Base-by-base conservation (phyloP, 2,888 invertebrate species). In the Tachina fera region DNA sequence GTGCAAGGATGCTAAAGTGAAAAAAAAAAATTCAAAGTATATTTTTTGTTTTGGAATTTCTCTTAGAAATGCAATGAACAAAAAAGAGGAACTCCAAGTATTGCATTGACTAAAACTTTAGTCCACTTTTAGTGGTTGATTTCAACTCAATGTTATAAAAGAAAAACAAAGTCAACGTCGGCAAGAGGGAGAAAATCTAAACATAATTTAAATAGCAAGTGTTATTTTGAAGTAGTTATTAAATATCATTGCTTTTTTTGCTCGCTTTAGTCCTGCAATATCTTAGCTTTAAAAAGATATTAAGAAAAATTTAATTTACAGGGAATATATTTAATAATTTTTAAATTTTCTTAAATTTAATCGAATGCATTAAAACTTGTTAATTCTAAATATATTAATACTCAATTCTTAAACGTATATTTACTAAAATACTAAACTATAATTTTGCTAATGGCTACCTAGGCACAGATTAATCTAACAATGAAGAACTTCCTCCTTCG, bases 41-140 rank as follows among this genome's bases (percentile, higher is more conserved):
- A n/a, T 22, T 51, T 70, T 79, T 53, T 63, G 14, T 16, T n/a
- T n/a, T 63, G 14, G 31, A 31, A 31, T 31, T 43, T 71, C 14
- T 51, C 16, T 4, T 58, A 10, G 1, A 65, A 51, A 2, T 43
- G 47, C 56, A 65, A 43, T 19, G 13, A 51, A 3, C 22, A 22
- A 53, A 9, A 39, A 45, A 19, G 31, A 76, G 58, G 70, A 31
- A 31, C 31, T 31, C 31, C 22, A 56, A 63, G 70, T 43, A 63
- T 22, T n/a, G 51, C 39, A 70, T 56, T 63, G 70, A 82, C 47
- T 68, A 43, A 70, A 41, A 31, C 16, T 51, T 13, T 47, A 58
- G 71, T 82, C 49, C 43, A 72, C 49, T 63, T 56, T 47, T 70
- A 75, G 61, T 53, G 68, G 49, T 43, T 65, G 58, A 47, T 41